Base-by-base conservation (phyloP, 2,888 invertebrate species). In the Mylabris sibirica region DNA sequence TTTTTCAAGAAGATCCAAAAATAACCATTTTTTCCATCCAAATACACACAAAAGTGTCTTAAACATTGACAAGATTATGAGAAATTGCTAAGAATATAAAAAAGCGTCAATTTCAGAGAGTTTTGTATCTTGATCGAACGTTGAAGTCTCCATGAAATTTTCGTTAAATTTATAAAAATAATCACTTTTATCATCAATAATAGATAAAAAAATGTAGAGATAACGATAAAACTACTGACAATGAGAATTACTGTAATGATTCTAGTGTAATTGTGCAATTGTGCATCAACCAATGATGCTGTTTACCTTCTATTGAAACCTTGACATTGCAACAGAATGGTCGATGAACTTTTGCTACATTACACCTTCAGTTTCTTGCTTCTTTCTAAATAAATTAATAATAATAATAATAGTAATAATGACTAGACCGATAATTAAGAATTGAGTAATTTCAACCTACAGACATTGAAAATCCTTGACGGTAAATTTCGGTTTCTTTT, bases 291-390 rank as follows among this genome's bases (percentile, higher is more conserved):
- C 49, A 63, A 53, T 59, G 65, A 30, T 65, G 65, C 60, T 70
- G 69, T 66, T 70, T 70, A 67, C 71, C 68, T 73, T 70, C 63
- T 63, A 64, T 53, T 59, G 64, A 60, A 72, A 70, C 76, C 77
- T 77, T 77, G 77, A 76, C 76, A 75, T 75, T 77, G 76, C 68
- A 72, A 70, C 64, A 66, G 66, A 66, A 64, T 69, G 69, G 77
- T 77, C 77, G 75, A 76, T 75, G 77, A 77, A 75, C 77, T 68
- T 67, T 66, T 62, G 57, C 64, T 60, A 68, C 69, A 60, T 30
- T 30, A 59, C 34, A 11, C 49, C 20, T 49, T 49, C 20, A 49
- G 17, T n/a, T 44, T n/a, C n/a, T 44, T 17, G n/a, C 12, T 1
- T 44, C 44, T 44, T 8, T 17, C 44, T 6, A n/a, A n/a, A n/a